Evolutionary conservation across 2,797 vertebrate genomes (phyloP).

Genomic region (Bovichtus variegatus): DNA sequence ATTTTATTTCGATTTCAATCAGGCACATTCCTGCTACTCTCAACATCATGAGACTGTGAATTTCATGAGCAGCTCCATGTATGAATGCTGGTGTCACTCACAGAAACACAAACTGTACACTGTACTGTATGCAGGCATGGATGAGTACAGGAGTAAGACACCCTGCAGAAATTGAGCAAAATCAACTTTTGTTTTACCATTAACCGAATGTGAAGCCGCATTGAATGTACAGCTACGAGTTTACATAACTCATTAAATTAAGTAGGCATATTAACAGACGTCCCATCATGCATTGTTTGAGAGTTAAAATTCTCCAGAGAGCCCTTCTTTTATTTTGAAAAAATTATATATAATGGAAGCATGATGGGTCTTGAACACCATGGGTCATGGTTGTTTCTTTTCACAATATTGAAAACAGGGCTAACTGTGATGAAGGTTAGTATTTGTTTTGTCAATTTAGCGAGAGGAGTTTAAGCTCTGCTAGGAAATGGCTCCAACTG

Average conservation of each 20-base stretch:
- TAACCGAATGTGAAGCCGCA: background rate
- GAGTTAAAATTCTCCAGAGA: background rate
- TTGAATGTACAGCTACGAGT: background rate
- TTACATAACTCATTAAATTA: background rate
- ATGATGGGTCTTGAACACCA: background rate
- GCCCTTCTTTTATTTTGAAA: background rate
- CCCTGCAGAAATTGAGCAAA: background rate
- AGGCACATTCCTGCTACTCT: constrained; percentile 38
- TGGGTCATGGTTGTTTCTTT: background rate
- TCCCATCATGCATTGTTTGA: background rate
- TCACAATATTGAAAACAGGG: background rate
- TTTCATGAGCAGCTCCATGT: constrained; percentile 35
- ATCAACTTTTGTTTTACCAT: no score
- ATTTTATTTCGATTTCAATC: constrained; percentile 75
- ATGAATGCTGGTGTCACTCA: constrained; percentile 40
- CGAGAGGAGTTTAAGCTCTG: background rate
- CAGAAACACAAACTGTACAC: background rate
- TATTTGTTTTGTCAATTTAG: background rate
- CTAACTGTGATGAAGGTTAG: background rate
- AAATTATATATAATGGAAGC: background rate
- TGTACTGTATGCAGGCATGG: no score
- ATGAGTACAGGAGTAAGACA: background rate
- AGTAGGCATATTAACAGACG: background rate
- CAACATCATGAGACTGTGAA: constrained; percentile 36
- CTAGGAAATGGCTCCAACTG: background rate